phyloP scores from a whole-genome alignment of 2,797 vertebrate species.

The Arremon aurantiirostris region DNA sequence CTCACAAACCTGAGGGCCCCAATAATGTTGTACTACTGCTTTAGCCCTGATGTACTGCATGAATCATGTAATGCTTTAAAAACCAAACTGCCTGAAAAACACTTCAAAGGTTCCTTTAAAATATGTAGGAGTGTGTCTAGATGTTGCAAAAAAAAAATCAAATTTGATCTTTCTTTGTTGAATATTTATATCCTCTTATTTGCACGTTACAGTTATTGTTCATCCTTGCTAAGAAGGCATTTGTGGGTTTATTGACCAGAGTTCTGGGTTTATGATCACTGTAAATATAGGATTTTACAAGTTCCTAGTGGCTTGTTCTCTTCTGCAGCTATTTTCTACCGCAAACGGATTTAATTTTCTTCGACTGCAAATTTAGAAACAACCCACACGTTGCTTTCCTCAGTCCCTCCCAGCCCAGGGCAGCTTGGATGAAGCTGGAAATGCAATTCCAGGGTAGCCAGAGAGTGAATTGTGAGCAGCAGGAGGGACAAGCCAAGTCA shows the following conservation, averaged over 20 bases:
- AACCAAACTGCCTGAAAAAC: background rate
- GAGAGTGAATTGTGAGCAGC: background rate
- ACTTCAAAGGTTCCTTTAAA: constrained; percentile 9
- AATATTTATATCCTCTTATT: constrained; percentile 27
- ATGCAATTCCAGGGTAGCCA: background rate
- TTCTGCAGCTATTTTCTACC: background rate
- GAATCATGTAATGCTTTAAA: background rate
- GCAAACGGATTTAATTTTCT: background rate
- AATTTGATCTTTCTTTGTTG: background rate
- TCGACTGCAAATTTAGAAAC: background rate
- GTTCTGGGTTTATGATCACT: background rate
- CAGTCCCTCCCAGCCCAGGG: background rate
- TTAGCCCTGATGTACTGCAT: background rate
- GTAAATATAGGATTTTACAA: background rate
- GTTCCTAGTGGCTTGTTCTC: background rate
- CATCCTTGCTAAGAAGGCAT: background rate
- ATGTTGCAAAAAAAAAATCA: background rate
- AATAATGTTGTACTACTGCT: background rate
- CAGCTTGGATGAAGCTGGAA: background rate
- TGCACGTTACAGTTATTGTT: background rate
- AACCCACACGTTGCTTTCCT: background rate
- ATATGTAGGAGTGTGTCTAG: background rate
- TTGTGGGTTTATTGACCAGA: background rate
- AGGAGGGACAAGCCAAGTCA: background rate
- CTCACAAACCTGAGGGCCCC: background rate